A percentile compares a stretch with the other conserved stretches of the same genome.
These are phyloP conservation scores for Microdon myrmicae DNA, from an alignment of 2,888 invertebrate genomes.

Conservation along the genomic window DNA sequence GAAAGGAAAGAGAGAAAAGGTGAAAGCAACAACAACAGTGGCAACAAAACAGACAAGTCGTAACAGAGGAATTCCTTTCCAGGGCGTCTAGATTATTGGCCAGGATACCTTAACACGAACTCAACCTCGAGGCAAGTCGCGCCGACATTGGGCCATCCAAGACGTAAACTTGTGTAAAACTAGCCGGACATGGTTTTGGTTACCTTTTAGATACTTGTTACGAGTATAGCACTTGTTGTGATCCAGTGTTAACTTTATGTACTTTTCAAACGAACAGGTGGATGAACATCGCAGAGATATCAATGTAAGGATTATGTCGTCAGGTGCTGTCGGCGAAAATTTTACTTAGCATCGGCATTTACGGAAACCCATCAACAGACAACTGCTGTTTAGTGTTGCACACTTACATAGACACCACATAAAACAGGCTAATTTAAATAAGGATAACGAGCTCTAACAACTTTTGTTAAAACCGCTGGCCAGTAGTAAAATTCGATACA, in stretches of 20 bases:
- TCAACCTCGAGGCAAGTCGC: constrained; percentile 26
- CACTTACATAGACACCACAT: too few relatives aligned
- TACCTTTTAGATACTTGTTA: constrained; percentile 29
- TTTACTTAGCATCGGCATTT: too few relatives aligned
- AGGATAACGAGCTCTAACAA: too few relatives aligned
- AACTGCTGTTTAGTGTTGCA: too few relatives aligned
- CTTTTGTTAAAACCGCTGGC: too few relatives aligned
- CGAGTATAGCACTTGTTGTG: constrained; percentile 29
- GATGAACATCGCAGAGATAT: constrained; percentile 9
- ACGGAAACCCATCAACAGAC: too few relatives aligned
- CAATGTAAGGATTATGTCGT: not conserved
- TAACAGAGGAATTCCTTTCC: constrained; percentile 38
- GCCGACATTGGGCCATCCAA: constrained; percentile 3
- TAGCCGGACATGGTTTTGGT: constrained; percentile 41
- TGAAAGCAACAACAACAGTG: constrained; percentile 8
- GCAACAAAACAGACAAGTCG: constrained; percentile 8
- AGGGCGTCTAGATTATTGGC: constrained; percentile 35
- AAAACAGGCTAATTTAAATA: too few relatives aligned
- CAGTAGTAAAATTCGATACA: too few relatives aligned
- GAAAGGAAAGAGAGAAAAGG: not conserved
- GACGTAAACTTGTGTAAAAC: constrained; percentile 42
- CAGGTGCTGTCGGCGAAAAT: too few relatives aligned
- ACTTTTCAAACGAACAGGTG: constrained; percentile 20
- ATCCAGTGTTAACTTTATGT: constrained; percentile 12
- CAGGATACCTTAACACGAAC: constrained; percentile 8